These are phyloP conservation scores for Muscina levida DNA, from an alignment of 2,888 invertebrate species.

Conservation along the genomic window DNA sequence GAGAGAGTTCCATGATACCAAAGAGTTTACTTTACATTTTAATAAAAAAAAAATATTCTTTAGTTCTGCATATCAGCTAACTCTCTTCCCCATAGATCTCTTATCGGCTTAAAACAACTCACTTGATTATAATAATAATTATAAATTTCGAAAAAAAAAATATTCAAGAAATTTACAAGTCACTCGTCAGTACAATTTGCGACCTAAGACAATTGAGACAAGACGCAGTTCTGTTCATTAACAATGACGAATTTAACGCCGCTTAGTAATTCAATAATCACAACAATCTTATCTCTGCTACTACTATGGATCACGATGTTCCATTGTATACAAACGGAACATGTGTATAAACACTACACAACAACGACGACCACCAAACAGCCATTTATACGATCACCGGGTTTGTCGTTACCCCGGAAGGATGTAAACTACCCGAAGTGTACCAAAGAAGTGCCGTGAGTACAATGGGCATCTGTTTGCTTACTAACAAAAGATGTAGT, in stretches of 20 bases:
- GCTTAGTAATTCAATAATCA: slow-evolving; percentile 67
- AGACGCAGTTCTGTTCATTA: slow-evolving; percentile 14
- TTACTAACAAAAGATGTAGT: neutral
- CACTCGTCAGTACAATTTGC: slow-evolving; percentile 46
- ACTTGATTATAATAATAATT: no score
- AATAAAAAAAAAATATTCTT: no score
- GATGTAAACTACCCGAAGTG: slow-evolving; percentile 74
- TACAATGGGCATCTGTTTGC: slow-evolving; percentile 53
- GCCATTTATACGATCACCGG: slow-evolving; percentile 72
- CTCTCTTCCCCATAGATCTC: no score
- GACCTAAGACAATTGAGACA: slow-evolving; percentile 50
- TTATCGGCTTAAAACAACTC: no score
- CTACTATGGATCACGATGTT: slow-evolving; percentile 69
- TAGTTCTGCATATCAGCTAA: no score
- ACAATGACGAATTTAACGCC: slow-evolving; percentile 68
- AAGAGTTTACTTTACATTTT: no score
- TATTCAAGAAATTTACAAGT: no score
- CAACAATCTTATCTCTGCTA: slow-evolving; percentile 70
- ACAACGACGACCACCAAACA: slow-evolving; percentile 74
- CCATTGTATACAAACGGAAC: slow-evolving; percentile 58
- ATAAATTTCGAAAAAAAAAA: no score
- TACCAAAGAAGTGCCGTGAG: slow-evolving; percentile 76
- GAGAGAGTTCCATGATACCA: no score
- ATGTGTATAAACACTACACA: slow-evolving; percentile 64
- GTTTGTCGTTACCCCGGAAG: slow-evolving; percentile 73